A percentile compares a stretch with the other conserved stretches of the same genome.
Conservation (phyloP, 2,113 vertebrate species). For the Cisticola juncidis region DNA sequence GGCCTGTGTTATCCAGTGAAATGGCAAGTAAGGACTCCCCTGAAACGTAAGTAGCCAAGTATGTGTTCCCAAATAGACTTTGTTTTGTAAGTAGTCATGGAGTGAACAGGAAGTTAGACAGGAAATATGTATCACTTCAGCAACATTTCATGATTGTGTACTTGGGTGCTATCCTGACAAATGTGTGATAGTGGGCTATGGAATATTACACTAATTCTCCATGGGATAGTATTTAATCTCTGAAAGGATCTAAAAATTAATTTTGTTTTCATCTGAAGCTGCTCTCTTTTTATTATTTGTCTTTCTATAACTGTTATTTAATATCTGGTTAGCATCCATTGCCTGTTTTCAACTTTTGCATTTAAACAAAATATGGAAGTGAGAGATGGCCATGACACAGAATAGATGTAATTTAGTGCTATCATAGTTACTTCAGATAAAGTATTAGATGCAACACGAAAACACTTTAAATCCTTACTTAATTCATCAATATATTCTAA, state of each 20-base stretch:
- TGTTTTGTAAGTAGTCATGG: not conserved
- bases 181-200: not conserved
- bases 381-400: not conserved
- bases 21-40: not conserved
- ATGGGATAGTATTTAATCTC: not conserved
- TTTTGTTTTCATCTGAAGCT: not conserved
- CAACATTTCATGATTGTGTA: not conserved
- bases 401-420: not conserved
- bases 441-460: not conserved
- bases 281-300: not conserved
- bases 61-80: not conserved
- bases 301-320: not conserved
- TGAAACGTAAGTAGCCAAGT: not conserved
- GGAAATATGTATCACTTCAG: not conserved
- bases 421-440: not conserved
- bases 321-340: not conserved
- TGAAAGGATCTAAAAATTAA: not conserved
- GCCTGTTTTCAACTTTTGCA: not conserved
- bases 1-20: not conserved
- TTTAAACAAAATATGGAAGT: not conserved
- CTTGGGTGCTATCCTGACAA: not conserved
- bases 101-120: not conserved
- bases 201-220: not conserved
- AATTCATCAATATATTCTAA: not conserved
- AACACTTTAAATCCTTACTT: not conserved